Evolutionary conservation across 2,888 invertebrate genomes (phyloP).

Genomic region (Tigriopus californicus): DNA sequence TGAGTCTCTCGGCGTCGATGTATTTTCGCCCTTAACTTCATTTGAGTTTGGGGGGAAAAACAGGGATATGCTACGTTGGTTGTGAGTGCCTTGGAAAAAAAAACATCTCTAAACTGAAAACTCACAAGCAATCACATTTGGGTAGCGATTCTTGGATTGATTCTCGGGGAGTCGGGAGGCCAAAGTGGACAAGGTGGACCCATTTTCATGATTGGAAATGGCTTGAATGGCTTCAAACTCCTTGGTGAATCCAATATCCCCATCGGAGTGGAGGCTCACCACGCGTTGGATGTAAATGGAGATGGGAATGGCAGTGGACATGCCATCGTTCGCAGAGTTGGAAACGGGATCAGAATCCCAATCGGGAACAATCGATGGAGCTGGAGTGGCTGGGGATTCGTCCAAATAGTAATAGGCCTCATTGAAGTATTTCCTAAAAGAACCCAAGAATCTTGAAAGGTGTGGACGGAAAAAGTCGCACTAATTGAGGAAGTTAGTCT

Average conservation of each 20-base stretch:
- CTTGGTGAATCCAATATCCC: slow-evolving; percentile 30
- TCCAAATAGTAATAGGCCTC: slow-evolving; percentile 57
- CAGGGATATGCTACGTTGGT: too few species aligned
- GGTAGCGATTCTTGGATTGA: slow-evolving; percentile 76
- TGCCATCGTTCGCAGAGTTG: slow-evolving; percentile 21
- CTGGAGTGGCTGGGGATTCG: slow-evolving; percentile 39
- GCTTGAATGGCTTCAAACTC: slow-evolving; percentile 28
- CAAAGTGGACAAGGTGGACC: slow-evolving; percentile 8
- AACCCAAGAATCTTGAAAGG: not conserved
- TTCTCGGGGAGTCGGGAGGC: slow-evolving; percentile 58
- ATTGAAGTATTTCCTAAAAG: slow-evolving; percentile 47
- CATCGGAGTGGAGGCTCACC: slow-evolving; percentile 29
- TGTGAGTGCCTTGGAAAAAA: too few species aligned
- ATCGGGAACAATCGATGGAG: too few species aligned
- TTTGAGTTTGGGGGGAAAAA: too few species aligned
- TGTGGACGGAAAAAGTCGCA: too few species aligned
- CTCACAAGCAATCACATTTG: slow-evolving; percentile 90
- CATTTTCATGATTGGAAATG: not conserved
- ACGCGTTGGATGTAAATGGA: slow-evolving; percentile 28
- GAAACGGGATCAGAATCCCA: slow-evolving; percentile 34
- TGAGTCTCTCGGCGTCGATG: too few species aligned
- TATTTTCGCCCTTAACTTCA: too few species aligned
- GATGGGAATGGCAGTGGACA: slow-evolving; percentile 25
- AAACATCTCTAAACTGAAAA: slow-evolving; percentile 22
- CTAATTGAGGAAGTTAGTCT: too few species aligned